These are phyloP conservation scores for Psittacula cyanocephala DNA, from an alignment of 2,113 vertebrate species.

Conservation along the genomic window DNA sequence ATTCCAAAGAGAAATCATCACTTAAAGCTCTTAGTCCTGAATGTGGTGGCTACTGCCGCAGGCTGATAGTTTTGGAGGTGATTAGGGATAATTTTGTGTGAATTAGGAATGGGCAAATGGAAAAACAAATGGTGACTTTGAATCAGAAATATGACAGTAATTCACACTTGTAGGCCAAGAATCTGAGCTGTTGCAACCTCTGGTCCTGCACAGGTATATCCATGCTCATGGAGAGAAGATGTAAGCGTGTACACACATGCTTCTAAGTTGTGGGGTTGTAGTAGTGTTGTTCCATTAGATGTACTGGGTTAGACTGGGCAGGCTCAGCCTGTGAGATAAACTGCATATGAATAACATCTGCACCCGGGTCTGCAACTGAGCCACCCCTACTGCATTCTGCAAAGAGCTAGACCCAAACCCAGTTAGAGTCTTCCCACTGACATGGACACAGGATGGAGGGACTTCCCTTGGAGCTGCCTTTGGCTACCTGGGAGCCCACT, in stretches of 20 bases:
- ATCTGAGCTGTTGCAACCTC: neutral
- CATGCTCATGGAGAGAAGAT: neutral
- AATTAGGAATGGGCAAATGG: neutral
- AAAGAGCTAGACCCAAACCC: neutral
- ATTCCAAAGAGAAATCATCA: neutral
- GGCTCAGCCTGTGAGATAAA: neutral
- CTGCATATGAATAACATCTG: neutral
- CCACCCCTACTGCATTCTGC: neutral
- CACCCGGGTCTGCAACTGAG: neutral
- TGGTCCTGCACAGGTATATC: neutral
- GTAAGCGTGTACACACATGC: fast-evolving
- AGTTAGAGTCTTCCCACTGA: neutral
- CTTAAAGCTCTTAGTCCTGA: neutral
- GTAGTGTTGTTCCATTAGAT: neutral
- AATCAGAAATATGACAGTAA: neutral
- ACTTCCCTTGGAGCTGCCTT: neutral
- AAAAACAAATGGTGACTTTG: neutral
- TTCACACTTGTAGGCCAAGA: neutral
- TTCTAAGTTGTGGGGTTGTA: neutral
- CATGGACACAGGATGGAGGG: neutral
- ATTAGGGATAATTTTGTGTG: neutral
- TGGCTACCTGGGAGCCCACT: neutral
- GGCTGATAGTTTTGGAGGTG: neutral
- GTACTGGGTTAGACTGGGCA: neutral
- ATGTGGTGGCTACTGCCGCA: neutral